Base-by-base conservation (phyloP, 2,113 vertebrate genomes). In the Solea solea region DNA sequence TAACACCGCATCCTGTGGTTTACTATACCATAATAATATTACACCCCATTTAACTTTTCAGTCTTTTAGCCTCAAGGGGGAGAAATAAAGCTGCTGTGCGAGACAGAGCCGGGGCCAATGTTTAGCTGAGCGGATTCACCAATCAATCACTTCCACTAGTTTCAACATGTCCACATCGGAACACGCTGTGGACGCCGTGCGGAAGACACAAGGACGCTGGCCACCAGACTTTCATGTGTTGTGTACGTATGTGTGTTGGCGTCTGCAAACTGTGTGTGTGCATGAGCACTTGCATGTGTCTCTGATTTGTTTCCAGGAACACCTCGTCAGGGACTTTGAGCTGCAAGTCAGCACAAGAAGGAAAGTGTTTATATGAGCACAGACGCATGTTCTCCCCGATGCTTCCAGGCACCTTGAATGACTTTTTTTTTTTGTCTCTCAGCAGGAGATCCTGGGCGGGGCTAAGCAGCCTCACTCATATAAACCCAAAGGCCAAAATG, bases 321-420 rank as follows among this genome's bases (percentile, higher is more conserved):
- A 86, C 85, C 83, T 87, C 82, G 75, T 88, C 83, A 70, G 84
- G 78, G 79, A 78, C 86, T 89, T 90, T 90, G 81, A 88, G 86
- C 91, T 90, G 90, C 93, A 93, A 93, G 93, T 94, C 92, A 87
- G 91, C 92, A 94, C 93, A 94, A 91, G 94, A 93, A 84, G 76
- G 80, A 84, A 82, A 89, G 87, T 87, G 81, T 91, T 90, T 93
- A 82, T 85, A 83, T 50, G 86, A 86, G 89, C 83, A 34, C 75
- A 79, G 86, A 76, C 76, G 69, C 73, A 82, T 83, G 83, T 87
- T 93, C 88, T 80, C 81, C 73, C 62, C 75, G 65, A 86, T 78
- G 86, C 89, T 91, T 88, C 77, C 81, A 91, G 76, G 78, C 85
- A 91, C 90, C 86, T 88, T 84, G 83, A 88, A 91, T 91, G 68